Conservation (phyloP, 2,113 vertebrate species). For the Desmodus rotundus region DNA sequence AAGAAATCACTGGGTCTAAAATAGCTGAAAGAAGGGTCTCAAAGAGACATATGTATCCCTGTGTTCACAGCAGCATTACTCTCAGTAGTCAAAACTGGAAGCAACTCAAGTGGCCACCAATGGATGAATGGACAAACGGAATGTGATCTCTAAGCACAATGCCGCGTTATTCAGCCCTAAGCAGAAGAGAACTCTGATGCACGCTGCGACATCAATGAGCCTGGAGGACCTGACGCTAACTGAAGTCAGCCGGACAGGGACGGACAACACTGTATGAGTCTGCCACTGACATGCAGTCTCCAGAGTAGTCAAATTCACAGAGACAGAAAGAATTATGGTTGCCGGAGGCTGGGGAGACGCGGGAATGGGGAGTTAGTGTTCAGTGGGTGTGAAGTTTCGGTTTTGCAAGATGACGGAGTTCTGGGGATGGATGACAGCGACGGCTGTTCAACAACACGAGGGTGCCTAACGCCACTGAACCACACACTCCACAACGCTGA, state of each 20-base stretch:
- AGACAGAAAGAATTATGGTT: not conserved
- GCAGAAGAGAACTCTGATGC: not conserved
- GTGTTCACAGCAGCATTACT: not conserved
- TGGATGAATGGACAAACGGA: not conserved
- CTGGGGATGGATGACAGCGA: not conserved
- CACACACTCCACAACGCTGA: not conserved
- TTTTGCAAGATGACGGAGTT: not conserved
- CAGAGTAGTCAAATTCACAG: not conserved
- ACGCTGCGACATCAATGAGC: not conserved
- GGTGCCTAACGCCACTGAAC: not conserved
- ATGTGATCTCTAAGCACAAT: fast-evolving
- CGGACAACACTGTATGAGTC: not conserved
- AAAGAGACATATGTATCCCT: not conserved
- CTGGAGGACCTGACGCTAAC: not conserved
- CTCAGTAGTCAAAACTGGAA: not conserved
- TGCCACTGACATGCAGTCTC: not conserved
- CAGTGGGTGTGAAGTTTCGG: not conserved
- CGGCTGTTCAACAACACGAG: no score
- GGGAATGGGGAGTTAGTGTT: not conserved
- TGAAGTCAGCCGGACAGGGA: not conserved
- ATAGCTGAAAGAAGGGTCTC: not conserved
- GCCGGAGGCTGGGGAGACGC: not conserved
- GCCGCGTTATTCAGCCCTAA: not conserved
- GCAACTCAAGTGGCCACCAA: not conserved
- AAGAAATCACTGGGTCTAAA: not conserved